Evolutionary conservation across 2,113 vertebrate species (phyloP).

Genomic region (Neoarius graeffei): DNA sequence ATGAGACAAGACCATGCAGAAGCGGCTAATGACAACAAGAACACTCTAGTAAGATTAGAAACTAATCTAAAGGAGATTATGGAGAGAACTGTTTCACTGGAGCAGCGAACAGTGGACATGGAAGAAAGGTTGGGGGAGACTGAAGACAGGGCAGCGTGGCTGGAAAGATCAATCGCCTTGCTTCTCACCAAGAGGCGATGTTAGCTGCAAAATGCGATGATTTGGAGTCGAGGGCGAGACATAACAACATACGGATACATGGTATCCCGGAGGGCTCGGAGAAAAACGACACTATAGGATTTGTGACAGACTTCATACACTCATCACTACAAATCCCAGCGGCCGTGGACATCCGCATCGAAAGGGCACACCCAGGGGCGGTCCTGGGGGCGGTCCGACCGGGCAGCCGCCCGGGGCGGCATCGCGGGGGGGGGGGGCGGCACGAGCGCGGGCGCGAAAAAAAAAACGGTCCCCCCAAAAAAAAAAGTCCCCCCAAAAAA

Average conservation of each 20-base stretch:
- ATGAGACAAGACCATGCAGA: too few relatives aligned
- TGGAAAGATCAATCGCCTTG: too few relatives aligned
- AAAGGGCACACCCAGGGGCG: constrained; percentile 38
- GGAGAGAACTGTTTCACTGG: not conserved
- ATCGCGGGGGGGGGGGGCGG: too few relatives aligned
- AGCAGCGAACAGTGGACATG: not conserved
- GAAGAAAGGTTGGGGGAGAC: not conserved
- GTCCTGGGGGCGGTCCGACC: too few relatives aligned
- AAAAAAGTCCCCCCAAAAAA: too few relatives aligned
- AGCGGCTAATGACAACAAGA: not conserved
- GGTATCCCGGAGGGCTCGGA: not conserved
- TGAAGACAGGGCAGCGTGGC: too few relatives aligned
- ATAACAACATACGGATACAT: not conserved
- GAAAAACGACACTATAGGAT: not conserved
- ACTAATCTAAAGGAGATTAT: not conserved
- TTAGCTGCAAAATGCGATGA: not conserved
- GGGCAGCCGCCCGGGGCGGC: too few relatives aligned
- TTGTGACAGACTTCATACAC: not conserved
- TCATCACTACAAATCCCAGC: too few relatives aligned
- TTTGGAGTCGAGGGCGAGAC: not conserved
- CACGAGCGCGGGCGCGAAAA: too few relatives aligned
- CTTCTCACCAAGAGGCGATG: not conserved
- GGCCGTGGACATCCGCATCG: not conserved
- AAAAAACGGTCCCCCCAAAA: too few relatives aligned
- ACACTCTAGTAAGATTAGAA: constrained; percentile 8